These are phyloP conservation scores for Corythornis cristatus DNA, from an alignment of 2,113 vertebrate genomes.

Conservation along the genomic window DNA sequence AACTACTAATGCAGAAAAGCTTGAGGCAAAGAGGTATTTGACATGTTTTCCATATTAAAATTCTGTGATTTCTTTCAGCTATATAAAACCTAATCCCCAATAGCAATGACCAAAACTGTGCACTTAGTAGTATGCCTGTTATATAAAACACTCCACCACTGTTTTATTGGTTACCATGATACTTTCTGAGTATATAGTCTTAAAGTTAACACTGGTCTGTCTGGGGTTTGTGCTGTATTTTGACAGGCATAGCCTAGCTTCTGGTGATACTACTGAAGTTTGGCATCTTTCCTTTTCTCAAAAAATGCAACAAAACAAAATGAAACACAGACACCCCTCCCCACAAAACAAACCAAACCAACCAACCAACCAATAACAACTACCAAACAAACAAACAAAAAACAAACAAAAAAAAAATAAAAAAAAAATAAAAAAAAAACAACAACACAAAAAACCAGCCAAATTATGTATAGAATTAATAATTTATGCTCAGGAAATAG, in stretches of 20 bases:
- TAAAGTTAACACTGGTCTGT: background rate
- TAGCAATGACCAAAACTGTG: background rate
- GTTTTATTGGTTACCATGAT: background rate
- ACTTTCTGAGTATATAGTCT: background rate
- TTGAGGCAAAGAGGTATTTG: background rate
- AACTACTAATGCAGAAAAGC: background rate
- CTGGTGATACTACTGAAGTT: background rate
- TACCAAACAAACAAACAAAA: no score
- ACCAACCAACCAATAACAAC: background rate
- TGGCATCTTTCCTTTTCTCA: background rate
- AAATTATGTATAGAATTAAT: background rate
- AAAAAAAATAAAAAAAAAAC: no score
- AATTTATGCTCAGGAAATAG: background rate
- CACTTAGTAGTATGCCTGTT: background rate
- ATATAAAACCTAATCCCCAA: background rate
- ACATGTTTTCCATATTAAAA: conserved; percentile 28
- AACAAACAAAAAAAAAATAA: no score
- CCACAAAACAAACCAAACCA: background rate
- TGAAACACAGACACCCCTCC: no score
- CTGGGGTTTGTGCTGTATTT: background rate
- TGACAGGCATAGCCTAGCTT: background rate
- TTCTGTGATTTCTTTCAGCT: background rate
- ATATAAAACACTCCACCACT: background rate
- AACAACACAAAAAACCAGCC: no score
- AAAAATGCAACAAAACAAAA: no score